Conservation (phyloP, 2,888 invertebrate species). For the Rotaria magnacalcarata region DNA sequence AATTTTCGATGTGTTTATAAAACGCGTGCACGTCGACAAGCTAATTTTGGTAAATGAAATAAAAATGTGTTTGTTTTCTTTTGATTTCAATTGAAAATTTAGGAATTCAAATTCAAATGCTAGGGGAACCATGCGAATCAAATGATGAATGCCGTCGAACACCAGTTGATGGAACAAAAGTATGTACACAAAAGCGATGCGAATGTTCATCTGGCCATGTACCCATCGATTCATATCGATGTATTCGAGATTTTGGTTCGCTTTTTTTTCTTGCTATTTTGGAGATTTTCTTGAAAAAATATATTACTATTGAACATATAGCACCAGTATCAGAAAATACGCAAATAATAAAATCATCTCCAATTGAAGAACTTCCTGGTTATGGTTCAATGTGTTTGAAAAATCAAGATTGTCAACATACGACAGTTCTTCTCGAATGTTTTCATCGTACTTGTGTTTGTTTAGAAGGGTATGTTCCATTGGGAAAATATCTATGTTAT, state of each 20-base stretch:
- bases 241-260: slow-evolving; percentile 28
- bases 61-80: no score
- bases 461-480: slow-evolving; percentile 25
- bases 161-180: slow-evolving; percentile 20
- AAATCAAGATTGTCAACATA: not conserved
- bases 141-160: not conserved
- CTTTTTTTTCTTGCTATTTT: no score
- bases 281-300: no score
- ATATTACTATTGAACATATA: not conserved
- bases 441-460: not conserved
- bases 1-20: not conserved
- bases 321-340: not conserved
- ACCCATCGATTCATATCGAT: slow-evolving; percentile 8
- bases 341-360: not conserved
- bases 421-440: not conserved
- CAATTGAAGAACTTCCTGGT: not conserved
- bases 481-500: slow-evolving; percentile 25
- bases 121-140: not conserved
- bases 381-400: not conserved
- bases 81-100: not conserved
- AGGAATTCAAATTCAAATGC: slow-evolving; percentile 16
- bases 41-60: not conserved
- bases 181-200: not conserved
- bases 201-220: not conserved
- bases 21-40: not conserved